Percentiles rank a stretch among this genome's conserved stretches.
These are phyloP conservation scores for Meriones psammophilus DNA, from an alignment of 2,797 vertebrate species.

Conservation along the genomic window DNA sequence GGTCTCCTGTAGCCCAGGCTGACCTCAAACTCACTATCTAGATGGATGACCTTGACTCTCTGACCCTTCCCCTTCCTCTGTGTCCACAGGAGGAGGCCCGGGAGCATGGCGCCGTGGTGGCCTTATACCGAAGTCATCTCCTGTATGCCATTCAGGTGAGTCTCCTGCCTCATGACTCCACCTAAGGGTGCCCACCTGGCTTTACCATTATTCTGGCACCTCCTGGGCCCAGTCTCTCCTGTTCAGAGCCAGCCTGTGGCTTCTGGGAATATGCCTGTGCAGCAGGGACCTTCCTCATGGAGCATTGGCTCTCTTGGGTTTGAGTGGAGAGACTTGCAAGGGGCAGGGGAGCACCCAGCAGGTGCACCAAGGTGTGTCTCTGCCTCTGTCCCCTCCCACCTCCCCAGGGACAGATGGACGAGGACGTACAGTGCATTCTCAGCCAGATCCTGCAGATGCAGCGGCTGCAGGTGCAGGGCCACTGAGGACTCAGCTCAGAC, in stretches of 20 bases:
- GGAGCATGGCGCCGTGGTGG: background rate
- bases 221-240: background rate
- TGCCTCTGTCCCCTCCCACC: background rate
- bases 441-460: constrained; percentile 96
- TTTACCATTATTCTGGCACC: background rate
- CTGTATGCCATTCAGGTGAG: constrained; percentile 18
- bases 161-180: background rate
- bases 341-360: background rate
- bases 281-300: background rate
- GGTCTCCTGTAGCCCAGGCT: background rate
- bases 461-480: constrained; percentile 89
- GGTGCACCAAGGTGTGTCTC: background rate
- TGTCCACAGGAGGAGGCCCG: background rate
- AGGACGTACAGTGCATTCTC: constrained; percentile 94
- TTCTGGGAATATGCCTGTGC: background rate
- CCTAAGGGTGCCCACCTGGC: background rate
- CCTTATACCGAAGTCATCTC: background rate
- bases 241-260: background rate
- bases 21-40: background rate
- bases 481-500: background rate
- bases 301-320: background rate
- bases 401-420: constrained; percentile 92
- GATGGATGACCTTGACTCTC: background rate
- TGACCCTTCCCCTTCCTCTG: background rate
- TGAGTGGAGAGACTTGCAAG: background rate